Conservation (phyloP, 2,797 vertebrate genomes). For the Sphaeramia orbicularis region DNA sequence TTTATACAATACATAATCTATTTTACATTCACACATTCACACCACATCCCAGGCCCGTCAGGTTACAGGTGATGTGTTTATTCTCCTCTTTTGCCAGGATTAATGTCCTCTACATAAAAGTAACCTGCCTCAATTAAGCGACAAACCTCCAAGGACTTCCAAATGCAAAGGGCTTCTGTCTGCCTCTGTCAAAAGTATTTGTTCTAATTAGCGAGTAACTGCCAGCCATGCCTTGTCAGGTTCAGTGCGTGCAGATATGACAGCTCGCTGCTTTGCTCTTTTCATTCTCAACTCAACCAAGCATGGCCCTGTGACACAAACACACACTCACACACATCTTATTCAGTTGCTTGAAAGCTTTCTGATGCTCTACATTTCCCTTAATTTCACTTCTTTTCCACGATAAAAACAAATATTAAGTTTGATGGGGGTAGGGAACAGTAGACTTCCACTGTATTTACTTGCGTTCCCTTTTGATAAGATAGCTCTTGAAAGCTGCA, state of each 20-base stretch:
- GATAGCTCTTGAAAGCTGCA: slow-evolving; percentile 47
- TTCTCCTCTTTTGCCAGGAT: slow-evolving; percentile 11
- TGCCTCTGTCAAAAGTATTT: slow-evolving; percentile 55
- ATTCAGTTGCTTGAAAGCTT: slow-evolving; percentile 33
- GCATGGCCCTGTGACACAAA: slow-evolving; percentile 21
- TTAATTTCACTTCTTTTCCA: slow-evolving; percentile 31
- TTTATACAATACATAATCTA: slow-evolving; percentile 9
- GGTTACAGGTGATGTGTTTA: slow-evolving; percentile 16
- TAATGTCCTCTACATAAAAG: slow-evolving; percentile 34
- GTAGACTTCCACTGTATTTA: slow-evolving; percentile 39
- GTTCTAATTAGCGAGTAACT: slow-evolving; percentile 64
- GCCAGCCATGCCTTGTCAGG: slow-evolving; percentile 46
- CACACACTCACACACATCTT: slow-evolving; percentile 24
- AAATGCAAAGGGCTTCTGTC: slow-evolving; percentile 28
- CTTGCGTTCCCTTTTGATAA: slow-evolving; percentile 52
- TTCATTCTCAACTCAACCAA: slow-evolving; percentile 41
- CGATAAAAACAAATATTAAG: slow-evolving; percentile 42
- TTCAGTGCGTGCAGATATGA: slow-evolving; percentile 38
- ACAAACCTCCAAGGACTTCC: slow-evolving; percentile 22
- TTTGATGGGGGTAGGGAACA: slow-evolving; percentile 31
- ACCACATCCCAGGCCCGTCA: not conserved
- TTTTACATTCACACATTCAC: not conserved
- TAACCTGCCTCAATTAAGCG: slow-evolving; percentile 32
- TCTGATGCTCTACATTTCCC: slow-evolving; percentile 7
- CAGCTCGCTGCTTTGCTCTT: slow-evolving; percentile 44